These are phyloP conservation scores for Ashinkailepas kermadecensis DNA, from an alignment of 2,888 invertebrate species.

Conservation along the genomic window DNA sequence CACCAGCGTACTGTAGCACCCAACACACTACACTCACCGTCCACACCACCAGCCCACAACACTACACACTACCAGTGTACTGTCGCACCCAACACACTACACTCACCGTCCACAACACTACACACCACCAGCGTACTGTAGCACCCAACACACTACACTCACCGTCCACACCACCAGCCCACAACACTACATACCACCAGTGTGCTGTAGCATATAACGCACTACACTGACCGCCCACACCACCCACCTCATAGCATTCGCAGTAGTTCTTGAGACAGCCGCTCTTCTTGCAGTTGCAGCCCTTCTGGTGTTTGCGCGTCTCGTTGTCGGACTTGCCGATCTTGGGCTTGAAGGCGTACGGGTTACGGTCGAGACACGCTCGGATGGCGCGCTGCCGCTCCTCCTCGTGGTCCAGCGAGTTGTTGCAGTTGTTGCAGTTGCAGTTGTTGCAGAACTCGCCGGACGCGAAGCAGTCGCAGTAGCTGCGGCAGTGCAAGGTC, in stretches of 20 bases:
- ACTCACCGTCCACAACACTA: no score
- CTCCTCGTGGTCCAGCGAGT: constrained; percentile 91
- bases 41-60: no score
- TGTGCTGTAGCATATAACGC: neutral
- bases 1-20: no score
- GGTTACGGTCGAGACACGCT: constrained; percentile 91
- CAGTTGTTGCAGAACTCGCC: constrained; percentile 97
- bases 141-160: no score
- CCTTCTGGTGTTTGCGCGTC: constrained; percentile 87
- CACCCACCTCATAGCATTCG: constrained; percentile 88
- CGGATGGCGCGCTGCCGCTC: constrained; percentile 85
- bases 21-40: no score
- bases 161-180: no score
- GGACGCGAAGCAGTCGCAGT: constrained; percentile 99
- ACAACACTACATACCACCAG: no score
- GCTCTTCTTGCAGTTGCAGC: constrained; percentile 96
- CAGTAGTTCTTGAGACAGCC: constrained; percentile 99
- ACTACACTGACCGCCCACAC: neutral
- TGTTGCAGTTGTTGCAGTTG: constrained; percentile 95
- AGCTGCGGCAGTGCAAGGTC: constrained; percentile 44
- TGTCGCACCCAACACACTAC: no score
- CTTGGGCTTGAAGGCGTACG: constrained; percentile 94
- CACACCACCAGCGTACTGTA: no score
- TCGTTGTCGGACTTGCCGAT: constrained; percentile 75
- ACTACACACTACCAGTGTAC: no score